Evolutionary conservation across 2,797 vertebrate species (phyloP).

Genomic region (Brachymystax lenok): DNA sequence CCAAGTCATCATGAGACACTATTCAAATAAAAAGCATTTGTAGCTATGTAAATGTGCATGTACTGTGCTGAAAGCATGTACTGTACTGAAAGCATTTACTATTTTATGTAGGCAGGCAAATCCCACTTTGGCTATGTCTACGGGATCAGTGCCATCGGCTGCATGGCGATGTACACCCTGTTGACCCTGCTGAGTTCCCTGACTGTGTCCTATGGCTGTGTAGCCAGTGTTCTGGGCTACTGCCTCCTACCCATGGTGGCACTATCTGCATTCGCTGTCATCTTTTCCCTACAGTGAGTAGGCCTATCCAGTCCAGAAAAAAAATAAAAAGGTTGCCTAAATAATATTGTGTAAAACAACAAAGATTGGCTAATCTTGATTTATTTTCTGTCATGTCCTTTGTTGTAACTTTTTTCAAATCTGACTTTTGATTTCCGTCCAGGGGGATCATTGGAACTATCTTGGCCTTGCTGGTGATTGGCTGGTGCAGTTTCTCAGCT

Average conservation of each 20-base stretch:
- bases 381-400: neutral
- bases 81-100: neutral
- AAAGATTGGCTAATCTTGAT: neutral
- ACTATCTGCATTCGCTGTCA: slow-evolving; percentile 88
- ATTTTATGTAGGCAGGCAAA: slow-evolving; percentile 84
- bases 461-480: slow-evolving; percentile 87
- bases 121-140: slow-evolving; percentile 98
- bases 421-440: slow-evolving; percentile 19
- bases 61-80: neutral
- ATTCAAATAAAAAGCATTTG: neutral
- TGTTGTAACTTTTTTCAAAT: neutral
- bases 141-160: slow-evolving; percentile 95
- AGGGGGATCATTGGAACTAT: slow-evolving; percentile 91
- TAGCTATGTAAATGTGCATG: neutral
- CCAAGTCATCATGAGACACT: neutral
- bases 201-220: slow-evolving; percentile 94
- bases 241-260: slow-evolving; percentile 98
- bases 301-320: neutral
- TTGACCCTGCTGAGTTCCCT: slow-evolving; percentile 98
- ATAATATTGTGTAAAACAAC: neutral
- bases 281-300: slow-evolving; percentile 96
- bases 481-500: slow-evolving; percentile 97
- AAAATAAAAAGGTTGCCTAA: neutral
- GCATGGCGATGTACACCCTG: slow-evolving; percentile 93
- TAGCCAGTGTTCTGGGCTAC: slow-evolving; percentile 96